A percentile compares a stretch with the other conserved stretches of the same genome.
phyloP scores from a whole-genome alignment of 2,113 vertebrate genomes.

The Pyrgilauda ruficollis region DNA sequence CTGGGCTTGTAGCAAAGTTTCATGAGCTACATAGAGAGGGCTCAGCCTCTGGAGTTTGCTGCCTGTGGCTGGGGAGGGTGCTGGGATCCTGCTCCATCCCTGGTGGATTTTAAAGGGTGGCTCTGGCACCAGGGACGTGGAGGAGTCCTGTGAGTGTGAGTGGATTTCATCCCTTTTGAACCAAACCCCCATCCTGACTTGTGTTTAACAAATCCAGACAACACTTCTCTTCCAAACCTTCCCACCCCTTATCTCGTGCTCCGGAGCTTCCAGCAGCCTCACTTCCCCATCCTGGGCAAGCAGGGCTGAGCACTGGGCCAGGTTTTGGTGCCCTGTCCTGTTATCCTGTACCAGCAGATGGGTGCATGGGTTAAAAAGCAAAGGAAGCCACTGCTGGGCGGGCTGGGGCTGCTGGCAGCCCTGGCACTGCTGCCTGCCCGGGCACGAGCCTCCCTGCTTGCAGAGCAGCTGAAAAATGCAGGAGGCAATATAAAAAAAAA shows the following conservation, averaged over 20 bases:
- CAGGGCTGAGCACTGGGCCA: neutral
- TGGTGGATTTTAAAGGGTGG: neutral
- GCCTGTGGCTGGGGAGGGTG: accelerated
- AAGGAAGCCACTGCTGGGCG: neutral
- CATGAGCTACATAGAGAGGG: accelerated
- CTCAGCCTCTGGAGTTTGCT: neutral
- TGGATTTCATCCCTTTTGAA: neutral
- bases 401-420: neutral
- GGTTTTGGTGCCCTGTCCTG: neutral
- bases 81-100: neutral
- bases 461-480: neutral
- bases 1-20: neutral
- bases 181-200: neutral
- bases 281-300: neutral
- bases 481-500: neutral
- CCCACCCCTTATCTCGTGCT: accelerated
- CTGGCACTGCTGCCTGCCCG: neutral
- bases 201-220: neutral
- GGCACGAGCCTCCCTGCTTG: neutral
- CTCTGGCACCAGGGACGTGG: accelerated
- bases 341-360: neutral
- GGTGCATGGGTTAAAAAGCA: neutral
- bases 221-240: neutral
- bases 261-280: neutral
- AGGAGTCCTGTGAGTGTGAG: neutral